Conservation (phyloP, 1,140 invertebrate species). For the Dendroctonus valens region DNA sequence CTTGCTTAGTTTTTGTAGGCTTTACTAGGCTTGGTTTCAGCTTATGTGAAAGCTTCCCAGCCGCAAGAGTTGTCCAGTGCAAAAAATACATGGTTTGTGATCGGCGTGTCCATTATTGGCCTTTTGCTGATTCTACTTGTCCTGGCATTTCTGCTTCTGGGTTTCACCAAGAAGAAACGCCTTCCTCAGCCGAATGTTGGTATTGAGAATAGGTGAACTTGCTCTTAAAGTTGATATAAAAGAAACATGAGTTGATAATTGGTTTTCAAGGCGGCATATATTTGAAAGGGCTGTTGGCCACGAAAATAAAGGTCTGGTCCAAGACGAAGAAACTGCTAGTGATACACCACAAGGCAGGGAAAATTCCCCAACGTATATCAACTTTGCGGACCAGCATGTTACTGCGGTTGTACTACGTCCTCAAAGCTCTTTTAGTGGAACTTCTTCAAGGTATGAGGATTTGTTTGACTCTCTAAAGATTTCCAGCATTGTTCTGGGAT, state of each 20-base stretch:
- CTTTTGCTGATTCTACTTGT: conserved; percentile 63
- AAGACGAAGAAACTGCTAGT: conserved; percentile 16
- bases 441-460: conserved; percentile 40
- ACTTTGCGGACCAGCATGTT: conserved; percentile 42
- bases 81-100: conserved; percentile 63
- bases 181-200: conserved; percentile 8
- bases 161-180: conserved; percentile 59
- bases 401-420: conserved; percentile 30
- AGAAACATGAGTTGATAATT: neutral
- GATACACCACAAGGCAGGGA: conserved; percentile 12
- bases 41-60: conserved; percentile 66
- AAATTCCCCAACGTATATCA: conserved; percentile 46
- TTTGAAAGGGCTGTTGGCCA: conserved; percentile 39
- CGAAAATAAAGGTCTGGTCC: conserved; percentile 32
- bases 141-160: conserved; percentile 59
- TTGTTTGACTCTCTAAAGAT: too few species aligned
- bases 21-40: conserved; percentile 52
- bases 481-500: too few species aligned
- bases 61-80: conserved; percentile 61
- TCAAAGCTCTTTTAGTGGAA: conserved; percentile 40
- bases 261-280: conserved; percentile 35
- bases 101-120: conserved; percentile 60
- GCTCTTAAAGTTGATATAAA: neutral
- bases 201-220: conserved; percentile 36
- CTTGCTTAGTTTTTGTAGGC: neutral